Conservation (phyloP, 1,140 invertebrate genomes). For the Cydia pomonella region DNA sequence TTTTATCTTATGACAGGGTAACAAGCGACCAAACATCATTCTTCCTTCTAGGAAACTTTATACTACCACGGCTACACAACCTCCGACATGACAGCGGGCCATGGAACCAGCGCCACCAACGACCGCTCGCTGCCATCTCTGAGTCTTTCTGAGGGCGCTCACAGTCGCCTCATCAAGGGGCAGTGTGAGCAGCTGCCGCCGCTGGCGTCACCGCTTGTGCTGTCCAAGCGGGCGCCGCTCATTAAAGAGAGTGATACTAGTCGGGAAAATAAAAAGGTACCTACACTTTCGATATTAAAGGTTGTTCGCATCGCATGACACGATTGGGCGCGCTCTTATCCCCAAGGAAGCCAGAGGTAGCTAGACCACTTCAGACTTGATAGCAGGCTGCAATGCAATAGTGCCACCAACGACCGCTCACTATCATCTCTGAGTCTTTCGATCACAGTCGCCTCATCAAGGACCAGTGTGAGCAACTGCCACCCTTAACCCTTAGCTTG, state of each 20-base stretch:
- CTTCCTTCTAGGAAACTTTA: constrained; percentile 68
- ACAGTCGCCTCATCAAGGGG: constrained; percentile 59
- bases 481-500: constrained; percentile 69
- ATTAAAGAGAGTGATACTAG: constrained; percentile 57
- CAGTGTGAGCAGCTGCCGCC: constrained; percentile 73
- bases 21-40: not conserved
- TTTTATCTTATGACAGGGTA: no score
- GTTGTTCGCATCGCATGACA: no score
- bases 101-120: constrained; percentile 61
- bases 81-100: constrained; percentile 72
- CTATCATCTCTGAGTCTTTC: constrained; percentile 63
- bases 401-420: constrained; percentile 61
- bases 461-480: constrained; percentile 68
- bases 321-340: no score
- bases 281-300: not conserved
- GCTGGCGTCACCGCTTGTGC: constrained; percentile 68
- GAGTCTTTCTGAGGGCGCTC: constrained; percentile 60
- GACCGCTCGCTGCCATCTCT: constrained; percentile 65
- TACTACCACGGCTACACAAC: constrained; percentile 76
- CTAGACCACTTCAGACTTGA: constrained; percentile 74
- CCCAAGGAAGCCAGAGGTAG: constrained; percentile 30
- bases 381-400: constrained; percentile 55
- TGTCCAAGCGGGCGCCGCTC: constrained; percentile 53
- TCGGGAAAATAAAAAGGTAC: constrained; percentile 62
- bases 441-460: constrained; percentile 60